Evolutionary conservation across 2,113 vertebrate species (phyloP).

Genomic region (Charadrius vociferus): DNA sequence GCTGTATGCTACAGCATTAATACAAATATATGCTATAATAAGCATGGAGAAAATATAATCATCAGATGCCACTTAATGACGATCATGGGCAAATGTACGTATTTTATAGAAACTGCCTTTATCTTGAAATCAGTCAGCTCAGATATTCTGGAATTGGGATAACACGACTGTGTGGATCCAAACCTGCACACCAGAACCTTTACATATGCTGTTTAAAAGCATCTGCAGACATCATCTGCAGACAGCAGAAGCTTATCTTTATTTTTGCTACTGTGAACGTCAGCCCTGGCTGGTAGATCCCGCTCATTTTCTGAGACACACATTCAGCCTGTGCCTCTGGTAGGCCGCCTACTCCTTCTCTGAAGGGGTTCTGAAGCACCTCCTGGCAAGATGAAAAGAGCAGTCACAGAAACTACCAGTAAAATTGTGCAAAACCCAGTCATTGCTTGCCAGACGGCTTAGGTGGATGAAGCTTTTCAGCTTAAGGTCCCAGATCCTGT

Average conservation of each 20-base stretch:
- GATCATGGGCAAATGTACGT: background rate
- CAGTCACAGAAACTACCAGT: background rate
- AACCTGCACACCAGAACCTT: background rate
- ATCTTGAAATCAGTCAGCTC: background rate
- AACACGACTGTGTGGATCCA: background rate
- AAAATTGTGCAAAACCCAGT: background rate
- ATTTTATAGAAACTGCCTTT: background rate
- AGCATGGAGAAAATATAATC: background rate
- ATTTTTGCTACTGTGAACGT: background rate
- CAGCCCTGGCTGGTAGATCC: background rate
- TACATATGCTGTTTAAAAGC: background rate
- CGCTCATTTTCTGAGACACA: background rate
- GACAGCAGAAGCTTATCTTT: background rate
- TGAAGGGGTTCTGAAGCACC: background rate
- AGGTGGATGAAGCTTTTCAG: background rate
- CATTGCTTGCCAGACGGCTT: background rate
- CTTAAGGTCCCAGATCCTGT: background rate
- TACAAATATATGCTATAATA: background rate
- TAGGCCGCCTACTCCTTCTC: background rate
- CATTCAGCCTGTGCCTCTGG: background rate
- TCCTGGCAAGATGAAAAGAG: background rate
- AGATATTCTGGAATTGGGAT: background rate
- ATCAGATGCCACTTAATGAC: fast-evolving
- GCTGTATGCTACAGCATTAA: background rate
- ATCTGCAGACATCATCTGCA: background rate